Percentiles rank a stretch among this genome's conserved stretches.
These are phyloP conservation scores for Phasia obesa DNA, from an alignment of 2,888 invertebrate species.

Conservation along the genomic window DNA sequence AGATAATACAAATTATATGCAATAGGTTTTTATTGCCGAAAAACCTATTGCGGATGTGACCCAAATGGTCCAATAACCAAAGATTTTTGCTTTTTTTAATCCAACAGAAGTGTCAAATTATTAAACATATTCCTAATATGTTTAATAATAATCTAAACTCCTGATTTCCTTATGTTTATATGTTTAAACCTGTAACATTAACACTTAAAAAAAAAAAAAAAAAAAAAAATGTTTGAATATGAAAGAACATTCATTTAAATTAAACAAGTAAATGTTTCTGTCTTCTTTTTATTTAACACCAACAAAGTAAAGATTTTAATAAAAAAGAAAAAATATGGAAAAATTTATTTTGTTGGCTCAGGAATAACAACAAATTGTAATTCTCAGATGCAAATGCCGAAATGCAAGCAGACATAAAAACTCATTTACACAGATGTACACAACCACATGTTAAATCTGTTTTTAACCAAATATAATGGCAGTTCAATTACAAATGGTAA, in stretches of 20 bases:
- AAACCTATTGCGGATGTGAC: no score
- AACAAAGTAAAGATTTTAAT: conserved; percentile 3
- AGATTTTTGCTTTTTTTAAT: no score
- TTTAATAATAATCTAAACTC: no score
- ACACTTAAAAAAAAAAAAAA: no score
- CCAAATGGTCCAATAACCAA: no score
- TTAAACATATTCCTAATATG: no score
- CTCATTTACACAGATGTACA: background rate
- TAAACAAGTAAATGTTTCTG: background rate
- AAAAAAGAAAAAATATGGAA: conserved; percentile 4
- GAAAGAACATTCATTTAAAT: background rate
- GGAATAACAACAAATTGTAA: conserved; percentile 24
- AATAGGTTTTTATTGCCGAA: no score
- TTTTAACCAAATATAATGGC: conserved; percentile 56
- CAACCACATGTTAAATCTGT: conserved; percentile 55
- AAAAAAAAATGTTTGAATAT: no score
- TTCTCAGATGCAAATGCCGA: background rate
- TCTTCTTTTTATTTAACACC: background rate
- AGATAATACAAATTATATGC: no score
- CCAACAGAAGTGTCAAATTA: no score
- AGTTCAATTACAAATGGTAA: conserved; percentile 56
- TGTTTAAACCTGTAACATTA: no score
- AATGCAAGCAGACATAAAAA: background rate
- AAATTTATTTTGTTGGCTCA: conserved; percentile 19
- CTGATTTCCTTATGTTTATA: no score